phyloP scores from a whole-genome alignment of 2,113 vertebrate genomes.

The Galemys pyrenaicus region DNA sequence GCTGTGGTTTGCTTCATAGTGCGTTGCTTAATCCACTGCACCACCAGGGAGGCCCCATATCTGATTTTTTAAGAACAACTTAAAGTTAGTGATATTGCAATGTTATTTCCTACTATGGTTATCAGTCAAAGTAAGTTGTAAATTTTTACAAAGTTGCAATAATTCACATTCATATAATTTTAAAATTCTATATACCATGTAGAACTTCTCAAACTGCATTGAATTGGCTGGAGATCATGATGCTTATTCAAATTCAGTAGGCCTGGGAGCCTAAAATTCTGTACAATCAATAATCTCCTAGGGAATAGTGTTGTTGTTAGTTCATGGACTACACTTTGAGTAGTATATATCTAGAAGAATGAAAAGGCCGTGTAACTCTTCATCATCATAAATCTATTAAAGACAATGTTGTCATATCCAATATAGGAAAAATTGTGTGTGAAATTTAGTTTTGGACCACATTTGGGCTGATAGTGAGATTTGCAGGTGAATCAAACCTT shows the following conservation, averaged over 20 bases:
- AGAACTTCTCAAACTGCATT: neutral
- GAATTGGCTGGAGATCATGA: neutral
- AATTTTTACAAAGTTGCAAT: neutral
- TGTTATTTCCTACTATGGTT: neutral
- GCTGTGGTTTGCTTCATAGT: too few species aligned
- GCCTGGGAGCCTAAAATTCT: neutral
- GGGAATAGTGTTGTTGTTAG: neutral
- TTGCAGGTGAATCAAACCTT: conserved; percentile 1
- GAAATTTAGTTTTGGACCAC: conserved; percentile 26
- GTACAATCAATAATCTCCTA: neutral
- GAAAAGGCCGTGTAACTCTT: neutral
- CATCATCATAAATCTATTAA: neutral
- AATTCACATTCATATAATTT: neutral
- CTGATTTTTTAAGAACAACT: neutral
- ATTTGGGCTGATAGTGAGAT: neutral
- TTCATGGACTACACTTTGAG: neutral
- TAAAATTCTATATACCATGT: conserved; percentile 11
- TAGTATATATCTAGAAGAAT: neutral
- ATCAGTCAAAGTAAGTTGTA: neutral
- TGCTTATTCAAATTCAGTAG: neutral
- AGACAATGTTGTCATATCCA: neutral
- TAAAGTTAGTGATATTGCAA: neutral
- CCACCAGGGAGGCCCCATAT: too few species aligned
- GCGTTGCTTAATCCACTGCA: too few species aligned
- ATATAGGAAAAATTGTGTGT: neutral